Conservation (phyloP, 2,113 vertebrate genomes). For the Lampris megalopsis region DNA sequence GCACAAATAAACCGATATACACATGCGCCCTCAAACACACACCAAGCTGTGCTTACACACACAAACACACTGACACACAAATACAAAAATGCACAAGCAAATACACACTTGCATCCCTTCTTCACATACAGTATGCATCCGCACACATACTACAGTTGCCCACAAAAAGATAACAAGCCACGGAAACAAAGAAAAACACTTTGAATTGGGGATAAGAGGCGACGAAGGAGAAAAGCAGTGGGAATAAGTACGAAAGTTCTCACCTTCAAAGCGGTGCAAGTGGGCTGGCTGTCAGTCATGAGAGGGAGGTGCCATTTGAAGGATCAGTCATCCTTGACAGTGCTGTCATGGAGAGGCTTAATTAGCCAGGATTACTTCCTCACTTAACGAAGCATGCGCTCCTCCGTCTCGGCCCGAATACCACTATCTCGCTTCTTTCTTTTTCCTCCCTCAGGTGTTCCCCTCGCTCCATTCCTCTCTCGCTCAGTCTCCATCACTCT, state of each 20-base stretch:
- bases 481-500: conserved; percentile 52
- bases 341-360: conserved; percentile 85
- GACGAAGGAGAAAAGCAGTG: conserved; percentile 54
- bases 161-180: conserved; percentile 73
- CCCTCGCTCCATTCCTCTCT: conserved; percentile 59
- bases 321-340: conserved; percentile 86
- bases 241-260: conserved; percentile 81
- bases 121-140: conserved; percentile 16
- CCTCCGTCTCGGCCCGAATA: conserved; percentile 78
- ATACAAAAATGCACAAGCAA: conserved; percentile 32
- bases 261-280: conserved; percentile 80
- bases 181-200: conserved; percentile 74
- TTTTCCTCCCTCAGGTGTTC: conserved; percentile 75
- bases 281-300: conserved; percentile 77
- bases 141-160: conserved; percentile 22
- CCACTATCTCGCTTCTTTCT: conserved; percentile 68
- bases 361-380: conserved; percentile 85
- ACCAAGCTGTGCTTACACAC: background rate
- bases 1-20: conserved; percentile 25
- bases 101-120: conserved; percentile 44
- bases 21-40: background rate
- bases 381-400: conserved; percentile 83
- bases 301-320: conserved; percentile 81
- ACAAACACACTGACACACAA: conserved; percentile 5
- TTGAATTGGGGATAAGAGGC: conserved; percentile 72